Percentiles rank a stretch among this genome's conserved stretches.
Conservation (phyloP, 2,888 invertebrate species). For the Dinocampus coccinellae region DNA sequence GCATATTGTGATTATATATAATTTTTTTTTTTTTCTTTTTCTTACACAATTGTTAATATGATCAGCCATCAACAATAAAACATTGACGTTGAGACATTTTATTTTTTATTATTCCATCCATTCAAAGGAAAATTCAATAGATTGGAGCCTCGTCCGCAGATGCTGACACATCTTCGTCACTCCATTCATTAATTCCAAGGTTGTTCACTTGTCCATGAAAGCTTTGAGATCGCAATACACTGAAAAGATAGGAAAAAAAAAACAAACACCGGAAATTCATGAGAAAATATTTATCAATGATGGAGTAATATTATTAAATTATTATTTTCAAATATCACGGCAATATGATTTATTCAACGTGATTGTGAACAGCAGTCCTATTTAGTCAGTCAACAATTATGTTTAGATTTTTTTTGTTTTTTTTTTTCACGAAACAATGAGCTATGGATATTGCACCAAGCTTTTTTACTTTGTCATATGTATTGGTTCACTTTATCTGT, state of each 20-base stretch:
- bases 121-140: constrained; percentile 44
- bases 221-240: constrained; percentile 75
- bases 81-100: constrained; percentile 17
- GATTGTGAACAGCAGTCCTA: no score
- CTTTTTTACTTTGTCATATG: background rate
- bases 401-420: background rate
- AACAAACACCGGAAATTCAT: constrained; percentile 24
- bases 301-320: constrained; percentile 12
- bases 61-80: background rate
- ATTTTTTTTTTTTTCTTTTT: constrained; percentile 23
- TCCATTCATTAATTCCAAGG: constrained; percentile 65
- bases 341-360: background rate
- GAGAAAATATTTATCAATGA: constrained; percentile 33
- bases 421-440: background rate
- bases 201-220: constrained; percentile 74
- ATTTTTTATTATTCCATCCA: constrained; percentile 9
- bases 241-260: constrained; percentile 57
- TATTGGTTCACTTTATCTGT: background rate
- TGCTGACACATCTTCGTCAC: constrained; percentile 58
- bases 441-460: background rate
- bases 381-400: background rate
- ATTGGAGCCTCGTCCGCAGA: constrained; percentile 58
- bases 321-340: background rate
- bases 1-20: constrained; percentile 14
- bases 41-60: background rate